Evolutionary conservation across 2,113 vertebrate species (phyloP).

Genomic region (mouse (Mus musculus)): DNA sequence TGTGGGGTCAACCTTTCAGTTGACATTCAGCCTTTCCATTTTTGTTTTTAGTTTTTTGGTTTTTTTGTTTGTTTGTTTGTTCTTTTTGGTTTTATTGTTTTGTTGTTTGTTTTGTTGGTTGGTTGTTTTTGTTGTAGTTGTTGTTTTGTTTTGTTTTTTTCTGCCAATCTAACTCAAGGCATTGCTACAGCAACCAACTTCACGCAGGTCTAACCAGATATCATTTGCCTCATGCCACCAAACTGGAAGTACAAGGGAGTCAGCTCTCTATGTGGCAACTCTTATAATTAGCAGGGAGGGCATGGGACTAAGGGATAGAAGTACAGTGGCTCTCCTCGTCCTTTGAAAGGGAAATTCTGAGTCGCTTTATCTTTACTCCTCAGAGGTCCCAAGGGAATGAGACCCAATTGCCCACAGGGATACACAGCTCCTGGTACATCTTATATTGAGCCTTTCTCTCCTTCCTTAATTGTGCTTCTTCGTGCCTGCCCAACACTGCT

Average conservation of each 20-base stretch:
- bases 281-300: not conserved
- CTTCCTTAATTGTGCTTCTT: not conserved
- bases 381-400: not conserved
- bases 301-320: not conserved
- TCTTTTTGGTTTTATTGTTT: too few relatives aligned
- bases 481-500: not conserved
- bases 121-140: too few relatives aligned
- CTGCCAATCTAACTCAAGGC: not conserved
- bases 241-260: slow-evolving; percentile 52
- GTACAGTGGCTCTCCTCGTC: not conserved
- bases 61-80: too few relatives aligned
- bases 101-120: too few relatives aligned
- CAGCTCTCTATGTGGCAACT: not conserved
- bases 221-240: not conserved
- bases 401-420: not conserved
- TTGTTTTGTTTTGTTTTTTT: not conserved
- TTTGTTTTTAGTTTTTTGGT: too few relatives aligned
- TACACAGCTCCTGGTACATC: not conserved
- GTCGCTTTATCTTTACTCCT: not conserved
- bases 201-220: not conserved
- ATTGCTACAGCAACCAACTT: not conserved
- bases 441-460: not conserved
- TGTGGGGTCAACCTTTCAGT: not conserved
- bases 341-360: not conserved
- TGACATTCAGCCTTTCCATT: not conserved